phyloP scores from a whole-genome alignment of 2,888 invertebrate genomes.

The Teleiodes luculella region DNA sequence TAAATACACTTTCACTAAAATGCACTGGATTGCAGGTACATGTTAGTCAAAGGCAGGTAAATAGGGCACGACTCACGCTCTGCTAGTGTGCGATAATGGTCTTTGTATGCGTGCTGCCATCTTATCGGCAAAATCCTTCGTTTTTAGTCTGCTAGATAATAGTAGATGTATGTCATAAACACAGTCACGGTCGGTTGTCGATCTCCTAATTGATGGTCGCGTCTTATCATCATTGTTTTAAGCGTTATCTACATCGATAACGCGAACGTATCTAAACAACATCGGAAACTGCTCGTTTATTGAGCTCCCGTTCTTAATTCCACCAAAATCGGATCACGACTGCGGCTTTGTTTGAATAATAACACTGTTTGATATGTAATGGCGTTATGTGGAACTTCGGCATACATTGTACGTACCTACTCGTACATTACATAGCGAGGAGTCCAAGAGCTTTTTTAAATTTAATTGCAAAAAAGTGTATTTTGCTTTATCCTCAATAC shows the following conservation, averaged over 20 bases:
- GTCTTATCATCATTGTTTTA: slow-evolving; percentile 50
- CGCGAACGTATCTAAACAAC: background rate
- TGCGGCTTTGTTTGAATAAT: background rate
- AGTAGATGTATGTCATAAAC: slow-evolving; percentile 52
- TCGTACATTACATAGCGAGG: too few relatives aligned
- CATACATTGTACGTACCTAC: too few relatives aligned
- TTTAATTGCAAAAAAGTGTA: too few relatives aligned
- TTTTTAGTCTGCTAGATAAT: slow-evolving; percentile 47
- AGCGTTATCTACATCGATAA: slow-evolving; percentile 48
- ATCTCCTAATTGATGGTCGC: slow-evolving; percentile 72
- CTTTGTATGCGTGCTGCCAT: slow-evolving; percentile 48
- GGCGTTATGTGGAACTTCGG: background rate
- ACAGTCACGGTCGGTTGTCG: slow-evolving; percentile 74
- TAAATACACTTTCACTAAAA: slow-evolving; percentile 59
- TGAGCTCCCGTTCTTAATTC: slow-evolving; percentile 5
- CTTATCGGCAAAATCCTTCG: slow-evolving; percentile 68
- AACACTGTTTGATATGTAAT: background rate
- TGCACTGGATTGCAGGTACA: slow-evolving; percentile 34
- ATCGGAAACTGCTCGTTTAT: slow-evolving; percentile 1
- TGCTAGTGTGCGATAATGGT: slow-evolving; percentile 19
- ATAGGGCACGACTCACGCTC: slow-evolving; percentile 32
- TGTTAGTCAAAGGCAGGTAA: slow-evolving; percentile 31
- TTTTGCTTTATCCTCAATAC: too few relatives aligned
- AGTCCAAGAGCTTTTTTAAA: too few relatives aligned
- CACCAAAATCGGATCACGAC: background rate